Evolutionary conservation across 2,113 vertebrate genomes (phyloP), one percentile per base, ranked within the genome.

Genomic region (Dunckerocampus dactyliophorus): DNA sequence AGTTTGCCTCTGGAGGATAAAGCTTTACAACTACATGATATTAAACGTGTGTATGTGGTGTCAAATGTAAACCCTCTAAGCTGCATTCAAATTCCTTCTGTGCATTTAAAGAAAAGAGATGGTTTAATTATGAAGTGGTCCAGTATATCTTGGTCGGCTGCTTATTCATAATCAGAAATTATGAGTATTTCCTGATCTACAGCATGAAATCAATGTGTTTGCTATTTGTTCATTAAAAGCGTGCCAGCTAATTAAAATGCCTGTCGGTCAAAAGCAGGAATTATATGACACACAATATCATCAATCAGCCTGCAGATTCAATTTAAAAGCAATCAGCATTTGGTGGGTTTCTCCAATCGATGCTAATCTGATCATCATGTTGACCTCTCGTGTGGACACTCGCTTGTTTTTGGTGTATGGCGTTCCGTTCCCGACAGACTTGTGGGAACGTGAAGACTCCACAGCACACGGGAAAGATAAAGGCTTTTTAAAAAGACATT

Each of bases 261-360:
- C 74, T 63, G 83, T 85, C 57, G 47, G 70, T 88, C 83, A 84
- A 75, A 84, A 75, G 63, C 59, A 55, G 62, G 77, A 86, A 87
- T 86, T 80, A 75, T 85, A 83, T 87, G 87, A 86, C 70, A 73
- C 46, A 22, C 49, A 20, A 72, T 17, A 34, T 71, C 76, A 90
- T 91, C 87, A 87, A 85, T 91, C 85, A 88, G 75, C 59, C 48
- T 60, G 19, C 46, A 72, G 80, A 90, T 89, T 89, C 56, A 78
- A 91, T 91, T 90, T 89, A 83, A 87, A 89, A 85, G 76, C 86
- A 87, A 89, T 91, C 85, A 86, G 85, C 62, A 49, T 84, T 80
- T 70, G 69, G 72, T 63, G 62, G 74, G 67, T 77, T 85, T 82
- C 67, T 63, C 62, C 22, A 75, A 88, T 90, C 88, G 74, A 90